Percentiles rank a stretch among this genome's conserved stretches.
Conservation (phyloP, 2,113 vertebrate genomes). For the Serinus canaria region DNA sequence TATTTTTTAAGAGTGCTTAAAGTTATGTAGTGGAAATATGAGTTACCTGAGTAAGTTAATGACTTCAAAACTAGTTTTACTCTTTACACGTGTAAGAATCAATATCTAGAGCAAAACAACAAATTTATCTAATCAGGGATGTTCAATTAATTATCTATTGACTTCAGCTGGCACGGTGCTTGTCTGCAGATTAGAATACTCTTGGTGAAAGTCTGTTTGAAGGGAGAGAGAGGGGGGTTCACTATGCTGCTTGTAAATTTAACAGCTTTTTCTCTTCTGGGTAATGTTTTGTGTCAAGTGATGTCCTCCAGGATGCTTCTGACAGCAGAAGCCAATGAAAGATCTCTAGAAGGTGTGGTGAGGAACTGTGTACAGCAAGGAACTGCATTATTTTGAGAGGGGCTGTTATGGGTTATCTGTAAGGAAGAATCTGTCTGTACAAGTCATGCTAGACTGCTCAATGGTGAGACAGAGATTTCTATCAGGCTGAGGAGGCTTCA, state of each 20-base stretch:
- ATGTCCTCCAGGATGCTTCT: background rate
- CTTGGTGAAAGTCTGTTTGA: background rate
- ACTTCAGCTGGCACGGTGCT: background rate
- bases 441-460: rapidly evolving
- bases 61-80: background rate
- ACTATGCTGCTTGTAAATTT: background rate
- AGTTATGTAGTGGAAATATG: background rate
- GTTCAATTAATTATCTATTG: background rate
- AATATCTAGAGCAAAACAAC: background rate
- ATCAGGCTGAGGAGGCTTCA: background rate
- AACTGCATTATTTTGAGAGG: background rate
- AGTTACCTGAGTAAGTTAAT: background rate
- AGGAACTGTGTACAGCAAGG: background rate
- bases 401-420: background rate
- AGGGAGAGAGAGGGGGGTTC: background rate
- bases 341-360: background rate
- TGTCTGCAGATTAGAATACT: background rate
- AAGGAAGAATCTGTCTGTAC: background rate
- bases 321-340: background rate
- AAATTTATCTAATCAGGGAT: background rate
- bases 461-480: background rate
- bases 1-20: background rate
- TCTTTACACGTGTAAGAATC: background rate
- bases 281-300: background rate
- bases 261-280: background rate